These are phyloP conservation scores for Benitochromis conjunctus DNA, from an alignment of 2,113 vertebrate genomes.

Conservation along the genomic window DNA sequence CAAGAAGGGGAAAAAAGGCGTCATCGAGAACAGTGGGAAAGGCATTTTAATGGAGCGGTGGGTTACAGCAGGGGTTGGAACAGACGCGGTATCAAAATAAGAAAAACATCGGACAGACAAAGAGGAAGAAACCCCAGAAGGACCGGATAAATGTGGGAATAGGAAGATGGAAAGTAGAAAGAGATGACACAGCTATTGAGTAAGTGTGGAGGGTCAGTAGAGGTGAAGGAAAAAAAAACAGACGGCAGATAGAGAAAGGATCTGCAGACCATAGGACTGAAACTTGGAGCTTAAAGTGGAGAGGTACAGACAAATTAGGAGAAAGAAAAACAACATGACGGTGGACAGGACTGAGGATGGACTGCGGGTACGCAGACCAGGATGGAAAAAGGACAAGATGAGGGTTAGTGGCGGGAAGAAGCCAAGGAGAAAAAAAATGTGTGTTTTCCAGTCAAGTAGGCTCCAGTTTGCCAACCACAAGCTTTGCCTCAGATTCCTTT, in stretches of 20 bases:
- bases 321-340: slow-evolving; percentile 5
- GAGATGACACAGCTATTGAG: slow-evolving; percentile 51
- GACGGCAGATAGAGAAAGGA: slow-evolving; percentile 12
- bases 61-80: slow-evolving; percentile 13
- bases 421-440: neutral
- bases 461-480: slow-evolving; percentile 50
- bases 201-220: slow-evolving; percentile 26
- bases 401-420: slow-evolving; percentile 12
- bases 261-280: neutral
- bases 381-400: slow-evolving; percentile 16
- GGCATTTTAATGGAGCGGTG: neutral
- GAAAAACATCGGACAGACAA: slow-evolving; percentile 20
- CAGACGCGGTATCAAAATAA: neutral
- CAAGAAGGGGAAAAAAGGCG: neutral
- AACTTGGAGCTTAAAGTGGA: neutral
- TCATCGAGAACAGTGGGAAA: slow-evolving; percentile 14
- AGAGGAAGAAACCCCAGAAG: slow-evolving; percentile 46
- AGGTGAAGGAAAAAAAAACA: slow-evolving; percentile 64
- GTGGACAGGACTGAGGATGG: neutral
- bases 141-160: slow-evolving; percentile 37
- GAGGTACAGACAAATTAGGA: neutral
- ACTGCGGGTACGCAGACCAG: neutral
- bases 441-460: slow-evolving; percentile 45
- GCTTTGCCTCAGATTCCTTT: slow-evolving; percentile 45
- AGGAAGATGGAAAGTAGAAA: slow-evolving; percentile 58